Conservation (phyloP, 2,888 invertebrate genomes). For the Limnephilus marmoratus region DNA sequence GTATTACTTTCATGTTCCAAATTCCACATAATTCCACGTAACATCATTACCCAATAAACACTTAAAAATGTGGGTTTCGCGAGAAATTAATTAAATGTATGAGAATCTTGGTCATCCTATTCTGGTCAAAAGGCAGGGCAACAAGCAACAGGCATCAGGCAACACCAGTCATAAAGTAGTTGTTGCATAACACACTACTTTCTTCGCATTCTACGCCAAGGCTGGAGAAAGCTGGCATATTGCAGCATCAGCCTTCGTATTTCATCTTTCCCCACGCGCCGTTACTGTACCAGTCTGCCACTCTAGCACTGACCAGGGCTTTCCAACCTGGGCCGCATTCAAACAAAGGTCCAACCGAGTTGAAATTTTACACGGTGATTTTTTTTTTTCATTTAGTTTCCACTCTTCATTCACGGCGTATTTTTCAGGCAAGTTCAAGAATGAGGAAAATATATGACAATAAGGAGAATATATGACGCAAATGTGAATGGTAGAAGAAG, state of each 20-base stretch:
- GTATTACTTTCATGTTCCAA: not conserved
- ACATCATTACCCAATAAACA: not conserved
- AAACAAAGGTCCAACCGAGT: not conserved
- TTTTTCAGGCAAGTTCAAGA: too few relatives aligned
- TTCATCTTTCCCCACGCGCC: not conserved
- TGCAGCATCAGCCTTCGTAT: slow-evolving; percentile 15
- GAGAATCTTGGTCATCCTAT: not conserved
- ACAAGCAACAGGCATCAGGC: not conserved
- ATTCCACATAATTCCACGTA: not conserved
- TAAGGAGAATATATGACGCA: too few relatives aligned
- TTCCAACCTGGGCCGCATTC: not conserved
- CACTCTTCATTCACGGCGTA: too few relatives aligned
- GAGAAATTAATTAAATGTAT: not conserved
- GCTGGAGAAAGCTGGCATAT: slow-evolving; percentile 33
- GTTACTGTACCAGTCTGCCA: not conserved
- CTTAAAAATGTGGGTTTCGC: not conserved
- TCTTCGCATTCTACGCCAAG: slow-evolving; percentile 46
- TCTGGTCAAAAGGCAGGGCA: not conserved
- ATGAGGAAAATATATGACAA: too few relatives aligned
- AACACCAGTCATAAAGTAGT: slow-evolving; percentile 10
- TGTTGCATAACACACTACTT: slow-evolving; percentile 30
- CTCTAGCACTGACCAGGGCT: not conserved
- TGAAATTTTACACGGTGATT: too few relatives aligned
- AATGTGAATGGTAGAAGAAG: too few relatives aligned
- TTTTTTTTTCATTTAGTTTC: too few relatives aligned